Base-by-base conservation (phyloP, 53 echinoderm and acorn worm genomes). In the Antedon mediterranea region DNA sequence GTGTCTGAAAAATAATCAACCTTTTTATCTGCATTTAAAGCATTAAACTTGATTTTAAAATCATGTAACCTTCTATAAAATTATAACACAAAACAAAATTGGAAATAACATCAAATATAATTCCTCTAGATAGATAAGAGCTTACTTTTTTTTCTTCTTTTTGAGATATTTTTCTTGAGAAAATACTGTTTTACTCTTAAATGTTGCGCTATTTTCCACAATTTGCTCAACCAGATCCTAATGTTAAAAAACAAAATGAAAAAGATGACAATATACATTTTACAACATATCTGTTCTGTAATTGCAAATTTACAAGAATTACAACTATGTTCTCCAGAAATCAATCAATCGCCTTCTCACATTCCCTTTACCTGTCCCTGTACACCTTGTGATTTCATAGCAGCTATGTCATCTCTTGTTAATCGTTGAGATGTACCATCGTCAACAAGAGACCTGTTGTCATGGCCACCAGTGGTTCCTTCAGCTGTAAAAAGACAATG, bases 81-180 rank as follows among this genome's bases (percentile, higher is more conserved):
- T n/a, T n/a, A n/a, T n/a, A n/a, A n/a, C n/a, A n/a, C n/a, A n/a
- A n/a, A n/a, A n/a, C n/a, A n/a, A 29, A 72, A 26, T 78, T 4
- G 34, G 28, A 82, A n/a, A n/a, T n/a, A n/a, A n/a, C n/a, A n/a
- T n/a, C n/a, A n/a, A n/a, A n/a, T n/a, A n/a, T n/a, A n/a, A n/a
- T n/a, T n/a, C n/a, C 37, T 57, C 2, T 57, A 34, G n/a, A n/a
- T n/a, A 75, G 33, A 34, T 20, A 13, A 0, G 30, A 31, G 91
- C 94, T 85, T 77, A 94, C 94, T 94, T 94, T 44, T 94, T 86
- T 80, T 83, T 75, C 75, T 98, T 98, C 84, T 86, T 87, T 78
- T 93, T 98, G 11, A 92, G 78, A 76, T 98, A 98, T 73, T 98
- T 98, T 32, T 82, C 90, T 79, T 98, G 90, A 23, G 98, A 92